Evolutionary conservation across 2,113 vertebrate species (phyloP).

Genomic region (Semicossyphus pulcher): DNA sequence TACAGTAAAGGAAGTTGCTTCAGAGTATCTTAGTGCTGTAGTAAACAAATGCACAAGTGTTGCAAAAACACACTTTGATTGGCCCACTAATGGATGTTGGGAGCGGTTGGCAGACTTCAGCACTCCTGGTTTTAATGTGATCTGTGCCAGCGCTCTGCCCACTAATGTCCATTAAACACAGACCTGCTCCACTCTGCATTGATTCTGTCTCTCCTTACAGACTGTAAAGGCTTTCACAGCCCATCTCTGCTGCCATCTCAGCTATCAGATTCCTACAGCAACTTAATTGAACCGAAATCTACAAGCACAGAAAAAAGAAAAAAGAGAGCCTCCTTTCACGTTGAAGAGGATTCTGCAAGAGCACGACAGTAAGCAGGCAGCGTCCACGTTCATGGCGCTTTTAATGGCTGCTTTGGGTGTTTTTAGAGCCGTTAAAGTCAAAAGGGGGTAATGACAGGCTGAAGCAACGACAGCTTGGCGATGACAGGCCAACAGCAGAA

Average conservation of each 20-base stretch:
- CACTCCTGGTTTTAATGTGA: conserved; percentile 51
- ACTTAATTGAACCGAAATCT: conserved; percentile 56
- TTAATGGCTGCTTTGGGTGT: conserved; percentile 19
- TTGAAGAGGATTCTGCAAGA: conserved; percentile 8
- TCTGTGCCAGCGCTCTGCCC: conserved; percentile 54
- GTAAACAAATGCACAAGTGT: conserved; percentile 30
- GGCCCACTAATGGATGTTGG: conserved; percentile 64
- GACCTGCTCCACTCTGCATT: conserved; percentile 59
- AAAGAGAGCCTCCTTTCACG: neutral
- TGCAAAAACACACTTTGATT: conserved; percentile 59
- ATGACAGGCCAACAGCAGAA: conserved; percentile 28
- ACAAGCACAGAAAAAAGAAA: conserved; percentile 2
- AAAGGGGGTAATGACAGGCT: conserved; percentile 54
- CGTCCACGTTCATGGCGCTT: neutral
- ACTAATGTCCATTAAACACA: conserved; percentile 69
- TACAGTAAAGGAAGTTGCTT: conserved; percentile 9
- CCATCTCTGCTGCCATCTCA: conserved; percentile 50
- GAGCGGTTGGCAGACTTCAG: conserved; percentile 60
- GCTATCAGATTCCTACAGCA: conserved; percentile 58
- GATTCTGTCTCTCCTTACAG: conserved; percentile 72
- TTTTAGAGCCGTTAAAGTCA: conserved; percentile 28
- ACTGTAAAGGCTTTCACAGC: conserved; percentile 60
- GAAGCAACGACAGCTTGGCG: conserved; percentile 10
- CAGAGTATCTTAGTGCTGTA: neutral
- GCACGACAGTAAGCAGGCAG: conserved; percentile 1